Conservation (phyloP, 1,140 invertebrate genomes). For the Cydia pomonella region DNA sequence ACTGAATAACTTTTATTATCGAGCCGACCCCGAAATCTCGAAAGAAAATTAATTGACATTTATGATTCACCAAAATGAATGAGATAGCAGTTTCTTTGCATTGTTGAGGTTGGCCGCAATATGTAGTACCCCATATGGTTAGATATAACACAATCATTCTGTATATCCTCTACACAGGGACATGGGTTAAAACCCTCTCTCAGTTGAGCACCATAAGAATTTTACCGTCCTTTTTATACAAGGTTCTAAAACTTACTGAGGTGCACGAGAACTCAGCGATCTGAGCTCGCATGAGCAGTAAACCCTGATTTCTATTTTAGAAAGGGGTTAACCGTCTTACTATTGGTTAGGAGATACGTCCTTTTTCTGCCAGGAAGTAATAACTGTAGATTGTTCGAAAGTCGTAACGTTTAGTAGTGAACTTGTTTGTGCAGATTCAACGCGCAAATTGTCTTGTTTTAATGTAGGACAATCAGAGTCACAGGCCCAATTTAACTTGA, state of each 20-base stretch:
- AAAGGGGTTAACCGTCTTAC: not conserved
- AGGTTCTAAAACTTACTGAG: not conserved
- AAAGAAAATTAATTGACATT: too few relatives aligned
- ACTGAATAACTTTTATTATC: too few relatives aligned
- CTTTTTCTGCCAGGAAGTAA: not conserved
- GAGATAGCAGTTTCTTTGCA: too few relatives aligned
- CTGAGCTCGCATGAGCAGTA: not conserved
- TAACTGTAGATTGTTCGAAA: not conserved
- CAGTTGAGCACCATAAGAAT: not conserved
- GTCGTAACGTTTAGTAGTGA: not conserved
- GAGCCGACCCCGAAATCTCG: too few relatives aligned
- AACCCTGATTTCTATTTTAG: not conserved
- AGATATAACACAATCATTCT: too few relatives aligned
- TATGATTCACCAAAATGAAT: too few relatives aligned
- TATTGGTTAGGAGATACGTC: not conserved
- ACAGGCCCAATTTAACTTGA: too few relatives aligned
- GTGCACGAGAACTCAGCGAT: not conserved
- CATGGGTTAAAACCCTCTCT: not conserved
- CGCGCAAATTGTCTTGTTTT: not conserved
- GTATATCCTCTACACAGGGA: too few relatives aligned
- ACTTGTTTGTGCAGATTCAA: not conserved
- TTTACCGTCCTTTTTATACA: conserved; percentile 2
- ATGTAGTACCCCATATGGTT: too few relatives aligned
- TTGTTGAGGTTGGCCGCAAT: too few relatives aligned
- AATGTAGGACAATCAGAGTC: not conserved